phyloP scores from a whole-genome alignment of 2,113 vertebrate genomes.

The Glaucidium brasilianum region DNA sequence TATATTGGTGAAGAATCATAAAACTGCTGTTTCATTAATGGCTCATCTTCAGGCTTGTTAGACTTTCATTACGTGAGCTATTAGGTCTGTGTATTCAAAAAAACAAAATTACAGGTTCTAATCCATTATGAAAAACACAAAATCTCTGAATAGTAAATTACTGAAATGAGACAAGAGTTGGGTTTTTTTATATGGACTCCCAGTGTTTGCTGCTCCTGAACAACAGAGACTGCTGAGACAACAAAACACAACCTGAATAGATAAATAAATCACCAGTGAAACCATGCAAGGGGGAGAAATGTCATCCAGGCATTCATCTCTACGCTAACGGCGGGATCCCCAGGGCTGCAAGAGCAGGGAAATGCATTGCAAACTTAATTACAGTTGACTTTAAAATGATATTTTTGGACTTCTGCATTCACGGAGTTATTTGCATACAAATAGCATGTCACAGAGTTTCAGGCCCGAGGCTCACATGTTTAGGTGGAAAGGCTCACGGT shows the following conservation, averaged over 20 bases:
- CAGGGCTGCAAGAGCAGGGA: conserved; percentile 10
- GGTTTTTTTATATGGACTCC: conserved; percentile 45
- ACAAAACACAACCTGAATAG: conserved; percentile 53
- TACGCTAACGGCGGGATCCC: conserved; percentile 5
- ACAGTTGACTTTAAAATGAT: conserved; percentile 51
- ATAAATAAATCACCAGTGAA: conserved; percentile 63
- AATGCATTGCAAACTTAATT: conserved; percentile 61
- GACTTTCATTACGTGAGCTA: conserved; percentile 72
- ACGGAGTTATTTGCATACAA: conserved; percentile 58
- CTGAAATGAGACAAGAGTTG: conserved; percentile 59
- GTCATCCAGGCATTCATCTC: conserved; percentile 35
- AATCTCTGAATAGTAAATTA: conserved; percentile 66
- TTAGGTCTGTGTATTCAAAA: conserved; percentile 70
- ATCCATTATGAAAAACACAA: conserved; percentile 72
- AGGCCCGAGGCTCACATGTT: rapidly evolving
- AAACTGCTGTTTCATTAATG: conserved; percentile 74
- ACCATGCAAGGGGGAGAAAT: neutral
- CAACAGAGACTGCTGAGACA: conserved; percentile 45
- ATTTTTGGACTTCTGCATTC: conserved; percentile 44
- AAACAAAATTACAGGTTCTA: conserved; percentile 72
- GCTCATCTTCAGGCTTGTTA: conserved; percentile 73
- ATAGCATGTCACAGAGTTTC: neutral
- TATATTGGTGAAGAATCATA: conserved; percentile 27
- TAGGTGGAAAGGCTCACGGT: neutral
- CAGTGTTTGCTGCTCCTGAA: conserved; percentile 14